Evolutionary conservation across 2,888 invertebrate species (phyloP).

Genomic region (Cyclophora punctaria): DNA sequence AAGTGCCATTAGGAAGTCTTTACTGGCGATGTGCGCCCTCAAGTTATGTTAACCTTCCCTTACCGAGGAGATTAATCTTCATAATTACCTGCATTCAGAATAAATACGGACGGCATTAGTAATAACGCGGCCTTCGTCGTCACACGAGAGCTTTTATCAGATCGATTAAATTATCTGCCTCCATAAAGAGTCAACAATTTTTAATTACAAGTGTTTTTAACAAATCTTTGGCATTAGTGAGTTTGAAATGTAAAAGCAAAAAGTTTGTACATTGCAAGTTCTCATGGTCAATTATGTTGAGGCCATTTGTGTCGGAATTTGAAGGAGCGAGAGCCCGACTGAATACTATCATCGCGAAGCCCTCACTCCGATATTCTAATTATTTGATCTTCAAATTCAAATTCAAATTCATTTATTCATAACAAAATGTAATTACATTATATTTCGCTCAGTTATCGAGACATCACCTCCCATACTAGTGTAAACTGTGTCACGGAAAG

Average conservation of each 20-base stretch:
- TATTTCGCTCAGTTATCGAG: no score
- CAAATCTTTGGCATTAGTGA: conserved; percentile 9
- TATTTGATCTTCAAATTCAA: no score
- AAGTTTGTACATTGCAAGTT: conserved; percentile 18
- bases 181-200: conserved; percentile 7
- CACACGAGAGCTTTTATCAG: conserved; percentile 9
- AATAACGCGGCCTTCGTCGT: conserved; percentile 25
- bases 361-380: no score
- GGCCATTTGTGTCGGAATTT: conserved; percentile 33
- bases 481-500: no score
- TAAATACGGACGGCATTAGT: conserved; percentile 36
- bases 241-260: conserved; percentile 8
- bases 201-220: conserved; percentile 8
- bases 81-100: conserved; percentile 48
- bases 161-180: conserved; percentile 10
- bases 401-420: no score
- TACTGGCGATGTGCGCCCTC: conserved; percentile 61
- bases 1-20: conserved; percentile 75
- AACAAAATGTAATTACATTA: no score
- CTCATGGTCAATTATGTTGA: conserved; percentile 33
- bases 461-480: no score
- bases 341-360: conserved; percentile 8
- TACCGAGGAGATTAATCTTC: conserved; percentile 58
- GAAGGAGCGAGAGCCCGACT: conserved; percentile 38
- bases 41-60: conserved; percentile 58